Evolutionary conservation across 1,140 invertebrate species (phyloP), one percentile per base, ranked within the genome.

Genomic region (Drosophila sturtevanti): DNA sequence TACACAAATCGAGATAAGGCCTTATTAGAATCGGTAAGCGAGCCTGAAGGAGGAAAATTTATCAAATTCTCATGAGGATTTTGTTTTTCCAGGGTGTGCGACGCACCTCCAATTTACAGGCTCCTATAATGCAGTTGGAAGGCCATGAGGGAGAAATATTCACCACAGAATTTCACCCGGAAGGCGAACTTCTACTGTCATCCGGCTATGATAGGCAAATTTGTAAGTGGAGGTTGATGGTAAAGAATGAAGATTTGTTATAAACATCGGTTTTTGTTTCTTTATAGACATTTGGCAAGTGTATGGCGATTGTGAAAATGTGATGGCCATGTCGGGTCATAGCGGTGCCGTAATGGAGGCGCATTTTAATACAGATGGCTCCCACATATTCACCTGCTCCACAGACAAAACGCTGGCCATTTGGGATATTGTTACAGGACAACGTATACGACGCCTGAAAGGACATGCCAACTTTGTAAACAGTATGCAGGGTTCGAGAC

Each of bases 121-220:
- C 98, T 11, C 98, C 99, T 1, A 99, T 99, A 66, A 99, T 99
- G 98, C 93, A 98, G 12, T 92, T 99, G 22, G 97, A 98, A 91
- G 99, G 99, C 0, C 99, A 99, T 92, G 96, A 98, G 91, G 98
- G 98, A 34, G 99, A 99, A 91, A 96, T 99, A 72, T 99, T 98
- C 92, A 95, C 95, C 18, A 93, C 96, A 4, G 96, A 98, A 93
- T 99, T 99, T 93, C 98, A 99, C 92, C 98, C 98, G 1, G 98
- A 99, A 92, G 98, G 99, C 21, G 95, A 97, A 77, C 95, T 98
- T 90, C 92, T 99, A 18, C 97, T 98, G 7, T 98, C 98, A 0
- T 96, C 97, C 35, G 99, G 99, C n/a, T 98, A 98, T 92, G 99
- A 99, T 91, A 93, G 98, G 91, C 95, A 98, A 93, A 98, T 99